Percentiles rank a stretch among this genome's conserved stretches.
phyloP scores from a whole-genome alignment of 2,113 vertebrate species.

The Tiliqua scincoides region DNA sequence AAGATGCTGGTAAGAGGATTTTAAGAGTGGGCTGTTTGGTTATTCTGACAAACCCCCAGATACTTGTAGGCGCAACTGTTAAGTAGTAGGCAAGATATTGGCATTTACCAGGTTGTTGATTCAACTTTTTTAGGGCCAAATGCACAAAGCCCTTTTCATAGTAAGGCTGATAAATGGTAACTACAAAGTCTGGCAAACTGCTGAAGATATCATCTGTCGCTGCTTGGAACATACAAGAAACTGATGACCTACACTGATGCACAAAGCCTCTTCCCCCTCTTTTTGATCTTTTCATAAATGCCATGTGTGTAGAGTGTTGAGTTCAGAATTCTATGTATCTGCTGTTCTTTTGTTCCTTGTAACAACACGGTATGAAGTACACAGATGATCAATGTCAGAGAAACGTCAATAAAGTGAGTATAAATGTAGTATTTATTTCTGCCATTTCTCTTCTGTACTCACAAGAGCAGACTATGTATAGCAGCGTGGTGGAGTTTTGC shows the following conservation, averaged over 20 bases:
- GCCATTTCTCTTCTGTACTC: background rate
- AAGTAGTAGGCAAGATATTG: background rate
- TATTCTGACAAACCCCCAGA: background rate
- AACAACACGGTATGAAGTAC: background rate
- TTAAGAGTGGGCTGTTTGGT: background rate
- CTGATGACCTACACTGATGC: background rate
- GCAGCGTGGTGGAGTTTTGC: background rate
- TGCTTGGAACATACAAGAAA: slow-evolving; percentile 2
- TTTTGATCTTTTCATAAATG: background rate
- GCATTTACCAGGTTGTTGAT: background rate
- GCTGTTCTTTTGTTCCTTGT: background rate
- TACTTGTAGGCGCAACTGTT: background rate
- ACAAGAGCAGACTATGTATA: background rate
- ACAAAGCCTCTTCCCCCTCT: background rate
- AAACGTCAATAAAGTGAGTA: background rate
- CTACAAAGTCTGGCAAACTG: background rate
- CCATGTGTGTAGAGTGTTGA: background rate
- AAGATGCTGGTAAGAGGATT: background rate
- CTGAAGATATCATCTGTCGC: background rate
- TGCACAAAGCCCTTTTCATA: background rate
- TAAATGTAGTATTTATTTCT: background rate
- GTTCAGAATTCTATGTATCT: background rate
- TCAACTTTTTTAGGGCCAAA: background rate
- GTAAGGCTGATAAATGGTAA: background rate
- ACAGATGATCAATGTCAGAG: background rate